Base-by-base conservation (phyloP, 2,888 invertebrate species). In the Octonoba sinensis region DNA sequence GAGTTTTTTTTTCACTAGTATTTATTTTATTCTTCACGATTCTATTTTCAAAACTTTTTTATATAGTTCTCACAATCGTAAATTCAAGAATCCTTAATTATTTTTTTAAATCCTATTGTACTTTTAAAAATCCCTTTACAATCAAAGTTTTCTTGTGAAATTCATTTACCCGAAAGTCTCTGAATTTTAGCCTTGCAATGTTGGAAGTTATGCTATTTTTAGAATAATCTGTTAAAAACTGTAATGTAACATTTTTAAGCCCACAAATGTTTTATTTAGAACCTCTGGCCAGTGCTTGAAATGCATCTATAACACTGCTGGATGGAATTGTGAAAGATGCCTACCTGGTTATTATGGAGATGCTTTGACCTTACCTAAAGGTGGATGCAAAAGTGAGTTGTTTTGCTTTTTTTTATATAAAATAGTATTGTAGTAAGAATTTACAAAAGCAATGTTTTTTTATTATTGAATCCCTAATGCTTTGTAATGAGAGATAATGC, bases 221-320 rank as follows among this genome's bases (percentile, higher is more conserved):
- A 36, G 8, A 36, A 36, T 6, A 36, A 11, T 36, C 36, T 8
- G 11, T 8, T 11, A 36, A 36, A 8, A 36, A 36, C n/a, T 13
- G 56, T 56, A 4, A 12, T 56, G 6, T 20, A 20, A 56, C 2
- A 20, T 56, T 56, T 56, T 36, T 6, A 36, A 36, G 11, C 11
- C 11, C 36, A 36, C 11, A 36, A 36, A 36, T 12, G 20, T 36
- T 46, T 22, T 6, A 8, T 65, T 13, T 89, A 92, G 88, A 88
- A 95, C 94, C 0, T 95, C 94, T 6, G 99, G 99, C 22, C 95
- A 96, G 87, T 99, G 99, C 89, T 90, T 96, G 59, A 98, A 98
- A 89, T 99, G 99, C 89, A 96, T 98, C 85, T 95, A 96, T 89
- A 96, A 96, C 87, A 98, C 98, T 0, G 95, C 93, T 54, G 99